These are phyloP conservation scores for Noturus placidus DNA, from an alignment of 2,113 vertebrate species.

Conservation along the genomic window DNA sequence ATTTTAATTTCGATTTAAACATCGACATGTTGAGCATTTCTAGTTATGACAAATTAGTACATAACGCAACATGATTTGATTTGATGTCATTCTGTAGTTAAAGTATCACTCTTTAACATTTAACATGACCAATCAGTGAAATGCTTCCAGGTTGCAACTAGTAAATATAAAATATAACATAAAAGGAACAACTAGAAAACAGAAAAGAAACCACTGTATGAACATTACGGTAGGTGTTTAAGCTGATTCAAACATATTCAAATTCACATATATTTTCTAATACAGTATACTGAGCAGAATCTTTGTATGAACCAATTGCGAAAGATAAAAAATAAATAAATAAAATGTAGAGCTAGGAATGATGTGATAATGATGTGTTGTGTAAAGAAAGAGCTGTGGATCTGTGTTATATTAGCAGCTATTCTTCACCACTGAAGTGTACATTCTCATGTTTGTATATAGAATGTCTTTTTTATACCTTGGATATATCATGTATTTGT, in stretches of 20 bases:
- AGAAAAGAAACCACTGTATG: not conserved
- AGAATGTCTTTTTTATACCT: conserved; percentile 42
- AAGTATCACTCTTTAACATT: too few relatives aligned
- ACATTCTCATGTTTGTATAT: conserved; percentile 37
- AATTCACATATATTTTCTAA: not conserved
- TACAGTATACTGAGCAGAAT: not conserved
- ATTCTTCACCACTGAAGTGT: conserved; percentile 12
- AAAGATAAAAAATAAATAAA: not conserved
- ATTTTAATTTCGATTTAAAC: not conserved
- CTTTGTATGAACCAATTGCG: not conserved
- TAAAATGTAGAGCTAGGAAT: not conserved
- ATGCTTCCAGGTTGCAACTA: not conserved
- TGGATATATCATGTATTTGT: conserved; percentile 39
- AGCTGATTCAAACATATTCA: not conserved
- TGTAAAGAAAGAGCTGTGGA: not conserved
- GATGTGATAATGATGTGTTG: not conserved
- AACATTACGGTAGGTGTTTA: not conserved
- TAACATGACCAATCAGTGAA: not conserved
- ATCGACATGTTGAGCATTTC: not conserved
- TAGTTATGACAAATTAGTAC: not conserved
- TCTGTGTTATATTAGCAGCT: not conserved
- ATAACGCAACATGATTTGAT: not conserved
- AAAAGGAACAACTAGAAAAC: not conserved
- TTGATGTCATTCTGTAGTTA: not conserved
- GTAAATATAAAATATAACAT: too few relatives aligned